Conservation (phyloP, 2,113 vertebrate genomes). For the Stegostoma tigrinum region DNA sequence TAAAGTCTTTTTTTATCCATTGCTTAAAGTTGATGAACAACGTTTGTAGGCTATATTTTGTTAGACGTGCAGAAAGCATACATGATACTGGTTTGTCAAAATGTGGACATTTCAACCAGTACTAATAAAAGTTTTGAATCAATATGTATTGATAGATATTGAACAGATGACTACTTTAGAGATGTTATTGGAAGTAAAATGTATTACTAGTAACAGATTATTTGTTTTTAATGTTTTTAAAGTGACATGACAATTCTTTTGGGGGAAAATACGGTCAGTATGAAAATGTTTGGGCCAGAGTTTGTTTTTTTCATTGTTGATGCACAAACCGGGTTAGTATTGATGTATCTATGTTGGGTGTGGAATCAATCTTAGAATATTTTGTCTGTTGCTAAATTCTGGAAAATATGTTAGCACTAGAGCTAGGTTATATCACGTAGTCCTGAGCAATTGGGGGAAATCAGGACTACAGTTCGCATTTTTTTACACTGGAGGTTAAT, state of each 20-base stretch:
- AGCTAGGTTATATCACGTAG: background rate
- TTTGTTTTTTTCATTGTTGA: background rate
- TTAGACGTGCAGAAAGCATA: background rate
- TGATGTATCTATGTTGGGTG: background rate
- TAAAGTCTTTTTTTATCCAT: background rate
- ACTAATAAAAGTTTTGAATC: background rate
- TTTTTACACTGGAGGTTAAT: background rate
- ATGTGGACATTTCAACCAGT: background rate
- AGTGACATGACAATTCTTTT: background rate
- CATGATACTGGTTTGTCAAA: background rate
- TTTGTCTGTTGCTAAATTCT: background rate
- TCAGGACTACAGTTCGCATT: background rate
- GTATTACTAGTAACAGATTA: background rate
- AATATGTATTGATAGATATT: background rate
- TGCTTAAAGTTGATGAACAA: background rate
- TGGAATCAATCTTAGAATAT: background rate
- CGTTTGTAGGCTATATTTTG: background rate
- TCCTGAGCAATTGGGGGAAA: background rate
- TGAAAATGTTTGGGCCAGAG: background rate
- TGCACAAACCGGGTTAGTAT: background rate
- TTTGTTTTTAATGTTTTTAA: background rate
- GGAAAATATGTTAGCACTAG: background rate
- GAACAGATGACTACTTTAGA: background rate
- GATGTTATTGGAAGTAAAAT: background rate
- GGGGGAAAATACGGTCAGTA: background rate